Percentiles rank a stretch among this genome's conserved stretches.
phyloP scores from a whole-genome alignment of 2,888 invertebrate species.

The Nephrocerus scutellatus region DNA sequence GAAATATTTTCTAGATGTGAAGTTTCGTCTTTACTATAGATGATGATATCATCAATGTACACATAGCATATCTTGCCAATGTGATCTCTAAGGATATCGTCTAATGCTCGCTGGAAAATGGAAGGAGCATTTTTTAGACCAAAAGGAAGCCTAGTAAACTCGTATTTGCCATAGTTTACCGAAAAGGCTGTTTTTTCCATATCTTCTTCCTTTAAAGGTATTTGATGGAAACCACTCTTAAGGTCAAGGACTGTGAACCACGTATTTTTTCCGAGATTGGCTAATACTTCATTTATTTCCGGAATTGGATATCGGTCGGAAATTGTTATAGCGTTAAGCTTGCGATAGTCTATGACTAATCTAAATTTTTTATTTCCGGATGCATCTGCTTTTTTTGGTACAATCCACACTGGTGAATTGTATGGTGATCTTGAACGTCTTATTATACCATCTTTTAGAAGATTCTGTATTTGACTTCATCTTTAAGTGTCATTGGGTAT shows the following conservation, averaged over 20 bases:
- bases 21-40: conserved; percentile 13
- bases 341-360: conserved; percentile 7
- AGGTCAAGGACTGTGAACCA: conserved; percentile 11
- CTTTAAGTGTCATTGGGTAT: too few relatives aligned
- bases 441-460: conserved; percentile 1
- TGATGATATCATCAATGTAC: conserved; percentile 16
- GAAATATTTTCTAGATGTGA: conserved; percentile 9
- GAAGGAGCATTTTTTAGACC: conserved; percentile 17
- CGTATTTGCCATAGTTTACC: conserved; percentile 13
- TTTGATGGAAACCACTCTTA: conserved; percentile 16
- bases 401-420: conserved; percentile 4
- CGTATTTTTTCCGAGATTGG: conserved; percentile 10
- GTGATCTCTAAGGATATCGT: conserved; percentile 13
- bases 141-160: conserved; percentile 12
- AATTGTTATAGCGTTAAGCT: conserved; percentile 10
- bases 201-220: conserved; percentile 10
- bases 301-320: conserved; percentile 15
- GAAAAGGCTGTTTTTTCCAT: conserved; percentile 13
- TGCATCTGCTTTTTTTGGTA: conserved; percentile 7
- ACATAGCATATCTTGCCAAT: conserved; percentile 13
- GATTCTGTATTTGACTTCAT: too few relatives aligned
- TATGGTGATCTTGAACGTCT: background rate
- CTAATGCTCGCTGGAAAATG: conserved; percentile 15
- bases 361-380: too few relatives aligned
- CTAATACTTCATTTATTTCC: conserved; percentile 7